Evolutionary conservation across 1,140 invertebrate genomes (phyloP).

Genomic region (Cydia fagiglandana): DNA sequence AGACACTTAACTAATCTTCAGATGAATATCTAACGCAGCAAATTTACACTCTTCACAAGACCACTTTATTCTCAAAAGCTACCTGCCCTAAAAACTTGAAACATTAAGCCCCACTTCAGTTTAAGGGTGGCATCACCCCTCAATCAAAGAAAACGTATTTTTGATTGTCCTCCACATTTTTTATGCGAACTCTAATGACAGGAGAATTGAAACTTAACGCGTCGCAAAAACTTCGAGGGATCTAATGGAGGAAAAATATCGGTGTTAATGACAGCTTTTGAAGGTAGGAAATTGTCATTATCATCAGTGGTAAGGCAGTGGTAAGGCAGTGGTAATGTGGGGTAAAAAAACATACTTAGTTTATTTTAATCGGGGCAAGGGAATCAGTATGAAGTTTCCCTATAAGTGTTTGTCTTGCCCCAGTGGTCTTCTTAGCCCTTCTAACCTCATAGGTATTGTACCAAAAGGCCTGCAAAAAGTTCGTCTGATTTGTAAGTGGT

Average conservation of each 20-base stretch:
- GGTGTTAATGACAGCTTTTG: constrained; percentile 8
- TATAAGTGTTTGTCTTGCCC: too few species aligned
- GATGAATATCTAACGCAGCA: neutral
- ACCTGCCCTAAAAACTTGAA: constrained; percentile 8
- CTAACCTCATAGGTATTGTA: too few species aligned
- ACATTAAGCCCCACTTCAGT: neutral
- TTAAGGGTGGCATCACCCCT: constrained; percentile 17
- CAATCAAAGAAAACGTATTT: constrained; percentile 37
- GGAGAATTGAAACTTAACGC: constrained; percentile 34
- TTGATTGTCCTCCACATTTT: constrained; percentile 34
- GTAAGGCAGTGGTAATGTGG: too few species aligned
- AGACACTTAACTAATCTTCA: neutral
- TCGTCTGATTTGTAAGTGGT: too few species aligned
- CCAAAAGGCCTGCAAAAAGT: too few species aligned
- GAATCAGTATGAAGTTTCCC: too few species aligned
- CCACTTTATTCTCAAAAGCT: neutral
- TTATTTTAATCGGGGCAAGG: too few species aligned
- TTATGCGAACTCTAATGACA: constrained; percentile 32
- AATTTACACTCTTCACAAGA: neutral
- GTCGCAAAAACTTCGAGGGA: constrained; percentile 20
- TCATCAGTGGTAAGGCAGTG: too few species aligned
- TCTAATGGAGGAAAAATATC: constrained; percentile 12
- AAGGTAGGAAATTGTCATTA: neutral
- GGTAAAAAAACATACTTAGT: too few species aligned
- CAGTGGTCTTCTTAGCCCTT: too few species aligned